Conservation (phyloP, 1,140 invertebrate species). For the Panagrolaimus sp. region DNA sequence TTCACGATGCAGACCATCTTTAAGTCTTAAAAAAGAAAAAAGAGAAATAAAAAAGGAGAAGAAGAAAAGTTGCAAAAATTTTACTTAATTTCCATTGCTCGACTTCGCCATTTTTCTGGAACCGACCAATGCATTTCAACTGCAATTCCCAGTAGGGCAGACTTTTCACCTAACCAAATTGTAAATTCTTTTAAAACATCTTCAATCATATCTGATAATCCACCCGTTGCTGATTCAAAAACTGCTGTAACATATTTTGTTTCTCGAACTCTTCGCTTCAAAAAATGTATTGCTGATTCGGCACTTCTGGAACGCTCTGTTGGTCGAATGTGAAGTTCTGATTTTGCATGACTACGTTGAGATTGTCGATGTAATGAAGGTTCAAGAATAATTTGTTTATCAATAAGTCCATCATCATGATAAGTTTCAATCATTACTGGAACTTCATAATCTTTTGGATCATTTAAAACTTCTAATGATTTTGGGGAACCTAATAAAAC, state of each 20-base stretch:
- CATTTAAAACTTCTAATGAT: conserved; percentile 12
- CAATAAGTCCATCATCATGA: neutral
- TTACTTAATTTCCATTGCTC: conserved; percentile 45
- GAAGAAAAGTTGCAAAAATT: neutral
- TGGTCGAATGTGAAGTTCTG: neutral
- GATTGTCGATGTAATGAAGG: neutral
- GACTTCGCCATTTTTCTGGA: conserved; percentile 40
- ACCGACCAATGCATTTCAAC: conserved; percentile 55
- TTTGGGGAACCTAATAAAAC: conserved; percentile 5
- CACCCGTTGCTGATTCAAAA: conserved; percentile 43
- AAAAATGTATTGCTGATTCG: neutral
- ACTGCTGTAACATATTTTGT: conserved; percentile 51
- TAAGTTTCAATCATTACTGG: neutral
- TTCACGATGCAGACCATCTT: conserved; percentile 43
- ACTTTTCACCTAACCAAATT: conserved; percentile 43
- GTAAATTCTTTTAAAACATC: conserved; percentile 45
- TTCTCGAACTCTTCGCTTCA: conserved; percentile 28
- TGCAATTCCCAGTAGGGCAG: conserved; percentile 41
- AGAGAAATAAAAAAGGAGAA: neutral
- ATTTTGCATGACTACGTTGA: neutral
- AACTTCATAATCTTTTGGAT: neutral
- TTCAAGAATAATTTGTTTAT: neutral
- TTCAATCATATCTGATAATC: conserved; percentile 36
- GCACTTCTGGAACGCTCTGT: neutral
- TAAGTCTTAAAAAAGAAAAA: conserved; percentile 33